Evolutionary conservation across 2,113 vertebrate genomes (phyloP), one percentile per base, ranked within the genome.

Genomic region (Phylloscopus trochilus): DNA sequence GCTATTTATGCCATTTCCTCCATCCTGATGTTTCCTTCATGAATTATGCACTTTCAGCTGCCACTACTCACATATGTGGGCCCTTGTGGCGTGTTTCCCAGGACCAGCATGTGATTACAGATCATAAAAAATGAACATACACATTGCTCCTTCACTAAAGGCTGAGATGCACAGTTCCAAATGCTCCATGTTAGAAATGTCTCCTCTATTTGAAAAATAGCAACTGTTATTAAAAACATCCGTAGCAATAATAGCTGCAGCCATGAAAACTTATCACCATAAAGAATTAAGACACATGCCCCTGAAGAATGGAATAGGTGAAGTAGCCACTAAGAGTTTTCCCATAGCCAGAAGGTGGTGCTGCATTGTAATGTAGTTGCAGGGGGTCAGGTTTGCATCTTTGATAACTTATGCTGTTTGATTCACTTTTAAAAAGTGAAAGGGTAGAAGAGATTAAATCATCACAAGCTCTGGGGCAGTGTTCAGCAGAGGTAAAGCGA

Each of bases 321-420:
- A 93, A 69, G 78, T 47, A 75, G 52, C 72, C 80, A 44, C 68
- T 69, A 80, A 35, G 68, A 85, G 51, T 83, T 95, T 78, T 43
- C 60, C 63, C 64, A 13, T 66, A 89, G 79, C 98, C 98, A 98
- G 98, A 97, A 98, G 98, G 96, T 98, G 97, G 97, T 96, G 96
- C 97, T 98, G 69, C 86, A 70, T 96, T 94, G 96, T 97, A 97
- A 97, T 97, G 69, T 58, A 97, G 87, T 96, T 12, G 1, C 91
- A 96, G 92, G 73, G 75, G 93, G 67, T 64, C 89, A 91, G 53
- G 84, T 96, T 81, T 44, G 47, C 44, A 13, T 76, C 52, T 78
- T 96, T 78, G 91, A 66, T 90, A 81, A 81, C 33, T 94, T 64
- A 67, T 2, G 33, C 75, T 81, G 43, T 80, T 88, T 89, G 52